phyloP scores from a whole-genome alignment of 2,797 vertebrate species.

The Pterois miles region DNA sequence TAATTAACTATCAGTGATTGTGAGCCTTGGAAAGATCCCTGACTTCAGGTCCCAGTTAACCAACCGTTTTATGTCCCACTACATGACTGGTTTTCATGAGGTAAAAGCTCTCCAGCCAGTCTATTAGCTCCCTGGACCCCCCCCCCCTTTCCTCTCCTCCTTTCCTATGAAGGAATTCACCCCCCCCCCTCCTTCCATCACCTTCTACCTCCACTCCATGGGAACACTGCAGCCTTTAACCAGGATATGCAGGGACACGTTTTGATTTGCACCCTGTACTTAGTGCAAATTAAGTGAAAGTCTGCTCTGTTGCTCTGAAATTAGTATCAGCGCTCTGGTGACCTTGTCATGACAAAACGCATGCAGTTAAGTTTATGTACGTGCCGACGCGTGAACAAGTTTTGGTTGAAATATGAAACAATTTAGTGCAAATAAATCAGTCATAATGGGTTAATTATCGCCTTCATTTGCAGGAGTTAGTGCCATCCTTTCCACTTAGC shows the following conservation, averaged over 20 bases:
- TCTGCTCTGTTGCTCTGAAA: slow-evolving; percentile 22
- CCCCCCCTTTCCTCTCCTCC: not conserved
- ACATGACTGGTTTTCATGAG: slow-evolving; percentile 33
- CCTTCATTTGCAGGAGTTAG: slow-evolving; percentile 51
- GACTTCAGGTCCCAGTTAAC: slow-evolving; percentile 8
- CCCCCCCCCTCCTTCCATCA: not conserved
- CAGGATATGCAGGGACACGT: slow-evolving; percentile 73
- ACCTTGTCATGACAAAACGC: slow-evolving; percentile 35
- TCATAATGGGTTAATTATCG: slow-evolving; percentile 65
- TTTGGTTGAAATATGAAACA: slow-evolving; percentile 24
- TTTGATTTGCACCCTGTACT: slow-evolving; percentile 59
- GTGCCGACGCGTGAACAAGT: not conserved
- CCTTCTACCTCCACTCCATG: slow-evolving; percentile 41
- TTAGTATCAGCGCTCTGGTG: not conserved
- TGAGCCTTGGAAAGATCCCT: not conserved
- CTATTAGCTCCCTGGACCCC: slow-evolving; percentile 55
- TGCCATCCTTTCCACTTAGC: slow-evolving; percentile 43
- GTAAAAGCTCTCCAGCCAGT: slow-evolving; percentile 57
- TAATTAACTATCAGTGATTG: not conserved
- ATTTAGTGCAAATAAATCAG: slow-evolving; percentile 57
- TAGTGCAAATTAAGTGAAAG: slow-evolving; percentile 69
- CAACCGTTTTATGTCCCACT: slow-evolving; percentile 13
- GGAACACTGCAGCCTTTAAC: slow-evolving; percentile 44
- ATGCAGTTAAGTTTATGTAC: not conserved
- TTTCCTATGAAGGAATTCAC: slow-evolving; percentile 59